Evolutionary conservation across 2,113 vertebrate genomes (phyloP).

Genomic region (Fregata magnificens): DNA sequence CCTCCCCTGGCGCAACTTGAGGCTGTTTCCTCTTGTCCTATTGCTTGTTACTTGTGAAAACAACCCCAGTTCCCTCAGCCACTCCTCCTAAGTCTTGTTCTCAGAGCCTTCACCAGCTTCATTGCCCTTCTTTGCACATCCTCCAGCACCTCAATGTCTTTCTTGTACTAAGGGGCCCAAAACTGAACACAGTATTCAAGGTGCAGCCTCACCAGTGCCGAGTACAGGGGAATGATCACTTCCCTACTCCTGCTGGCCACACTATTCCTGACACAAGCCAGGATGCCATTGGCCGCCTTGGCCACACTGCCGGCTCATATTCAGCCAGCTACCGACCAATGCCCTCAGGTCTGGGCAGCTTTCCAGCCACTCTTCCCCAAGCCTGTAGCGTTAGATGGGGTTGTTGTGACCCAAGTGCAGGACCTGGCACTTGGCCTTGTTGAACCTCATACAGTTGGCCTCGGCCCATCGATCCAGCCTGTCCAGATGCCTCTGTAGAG

Average conservation of each 20-base stretch:
- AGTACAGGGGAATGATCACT: neutral
- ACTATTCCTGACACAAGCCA: neutral
- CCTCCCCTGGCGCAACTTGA: neutral
- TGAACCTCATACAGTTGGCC: neutral
- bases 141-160: neutral
- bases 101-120: neutral
- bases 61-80: neutral
- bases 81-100: neutral
- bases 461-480: neutral
- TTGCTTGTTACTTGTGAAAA: neutral
- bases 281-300: neutral
- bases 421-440: rapidly evolving
- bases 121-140: neutral
- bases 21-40: neutral
- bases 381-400: rapidly evolving
- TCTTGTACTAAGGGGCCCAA: neutral
- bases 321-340: neutral
- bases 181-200: neutral
- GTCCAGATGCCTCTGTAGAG: neutral
- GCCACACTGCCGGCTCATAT: neutral
- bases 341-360: rapidly evolving
- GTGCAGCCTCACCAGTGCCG: rapidly evolving
- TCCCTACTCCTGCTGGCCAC: neutral
- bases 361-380: neutral
- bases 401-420: neutral